Evolutionary conservation across 2,113 vertebrate species (phyloP), one percentile per base, ranked within the genome.

Genomic region (Strix uralensis): DNA sequence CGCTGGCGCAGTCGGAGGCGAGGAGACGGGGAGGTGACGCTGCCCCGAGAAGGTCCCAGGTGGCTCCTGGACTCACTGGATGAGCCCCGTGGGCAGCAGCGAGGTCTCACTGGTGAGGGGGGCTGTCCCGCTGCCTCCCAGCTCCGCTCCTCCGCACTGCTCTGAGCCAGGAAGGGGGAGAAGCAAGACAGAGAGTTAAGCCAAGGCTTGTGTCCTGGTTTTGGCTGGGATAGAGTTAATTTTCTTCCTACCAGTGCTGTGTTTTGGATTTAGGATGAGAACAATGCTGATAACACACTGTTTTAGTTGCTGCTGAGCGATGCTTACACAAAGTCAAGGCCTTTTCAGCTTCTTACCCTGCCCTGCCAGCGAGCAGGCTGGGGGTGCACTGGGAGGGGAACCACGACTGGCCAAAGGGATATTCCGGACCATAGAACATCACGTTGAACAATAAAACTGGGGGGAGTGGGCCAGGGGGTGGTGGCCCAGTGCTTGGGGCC

Each of bases 41-140:
- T 21, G 23, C 27, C 40, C 16, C 13, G 9, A 19, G n/a, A 10
- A 19, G n/a, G 47, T 62, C 61, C 58, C 58, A 9, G 15, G 57
- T 4, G 0, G 47, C 36, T 61, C 40, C 73, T 55, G 2, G 2
- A 7, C 55, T 97, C 97, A 97, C 84, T 96, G 96, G 88, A 97
- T 96, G 66, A 97, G 88, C 40, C 92, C 89, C 0, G 62, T 0
- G 2, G 90, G 75, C 67, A 80, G 92, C 61, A 83, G 47, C 1
- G 55, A 32, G 65, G 42, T 75, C 57, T 57, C 34, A 0, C 46
- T 23, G n/a, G 15, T 3, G 36, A 69, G 44, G 46, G 89, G 62
- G 54, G 44, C 74, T 29, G 88, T 36, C 54, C 42, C 0, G 1
- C 59, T 25, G 40, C 3, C 30, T 51, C 34, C 40, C 1, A 1